These are phyloP conservation scores for Watsonalla cultraria DNA, from an alignment of 2,888 invertebrate genomes.

Conservation along the genomic window DNA sequence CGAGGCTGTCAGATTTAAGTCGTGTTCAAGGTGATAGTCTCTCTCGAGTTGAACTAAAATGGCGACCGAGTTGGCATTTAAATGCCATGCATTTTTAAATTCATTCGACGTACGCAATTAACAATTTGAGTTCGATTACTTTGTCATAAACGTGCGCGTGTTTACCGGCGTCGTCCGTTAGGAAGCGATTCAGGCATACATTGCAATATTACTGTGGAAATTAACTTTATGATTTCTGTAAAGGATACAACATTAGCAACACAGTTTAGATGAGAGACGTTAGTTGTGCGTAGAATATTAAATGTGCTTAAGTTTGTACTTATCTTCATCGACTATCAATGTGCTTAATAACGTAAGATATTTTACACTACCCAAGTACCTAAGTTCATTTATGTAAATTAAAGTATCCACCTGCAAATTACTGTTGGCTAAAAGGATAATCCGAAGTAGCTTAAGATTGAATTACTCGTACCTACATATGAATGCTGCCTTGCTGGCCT, in stretches of 20 bases:
- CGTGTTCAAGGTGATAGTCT: conserved; percentile 75
- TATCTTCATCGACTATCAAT: conserved; percentile 11
- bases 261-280: conserved; percentile 46
- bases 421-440: conserved; percentile 6
- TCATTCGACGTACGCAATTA: conserved; percentile 71
- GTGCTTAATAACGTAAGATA: conserved; percentile 17
- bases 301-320: conserved; percentile 13
- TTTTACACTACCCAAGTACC: conserved; percentile 2
- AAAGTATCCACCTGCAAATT: conserved; percentile 14
- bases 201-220: conserved; percentile 45
- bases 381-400: conserved; percentile 19
- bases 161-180: conserved; percentile 49
- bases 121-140: conserved; percentile 70
- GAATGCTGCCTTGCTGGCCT: too few species aligned
- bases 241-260: conserved; percentile 47
- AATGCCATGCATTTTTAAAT: conserved; percentile 78
- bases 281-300: conserved; percentile 13
- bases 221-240: conserved; percentile 53
- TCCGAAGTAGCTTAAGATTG: conserved; percentile 2
- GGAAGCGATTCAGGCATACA: conserved; percentile 55
- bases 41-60: conserved; percentile 69
- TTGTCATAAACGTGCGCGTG: conserved; percentile 62
- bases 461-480: too few species aligned
- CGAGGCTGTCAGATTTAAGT: conserved; percentile 77
- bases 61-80: conserved; percentile 75